Percentiles rank a stretch among this genome's conserved stretches.
Conservation (phyloP, 2,797 vertebrate genomes). For the Lagocephalus sceleratus region DNA sequence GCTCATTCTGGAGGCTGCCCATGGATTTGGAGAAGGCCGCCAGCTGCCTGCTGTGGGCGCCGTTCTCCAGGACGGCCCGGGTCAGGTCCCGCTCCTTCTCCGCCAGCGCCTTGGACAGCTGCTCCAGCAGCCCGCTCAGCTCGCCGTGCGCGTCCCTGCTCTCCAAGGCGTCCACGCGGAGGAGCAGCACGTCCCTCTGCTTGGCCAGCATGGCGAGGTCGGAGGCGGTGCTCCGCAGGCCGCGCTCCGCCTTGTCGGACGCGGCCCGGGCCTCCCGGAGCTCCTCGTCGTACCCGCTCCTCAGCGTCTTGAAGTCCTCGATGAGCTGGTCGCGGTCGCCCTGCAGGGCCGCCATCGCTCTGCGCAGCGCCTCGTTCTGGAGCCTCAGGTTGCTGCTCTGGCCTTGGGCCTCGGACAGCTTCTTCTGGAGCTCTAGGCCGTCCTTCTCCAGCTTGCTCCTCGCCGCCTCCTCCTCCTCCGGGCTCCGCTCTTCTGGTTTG, state of each 20-base stretch:
- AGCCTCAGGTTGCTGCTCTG: conserved; percentile 69
- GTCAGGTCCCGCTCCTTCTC: conserved; percentile 73
- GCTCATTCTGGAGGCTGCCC: conserved; percentile 86
- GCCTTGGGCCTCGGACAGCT: conserved; percentile 57
- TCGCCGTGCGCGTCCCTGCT: conserved; percentile 55
- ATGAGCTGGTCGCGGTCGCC: conserved; percentile 83
- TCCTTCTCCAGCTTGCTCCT: conserved; percentile 63
- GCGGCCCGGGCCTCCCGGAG: conserved; percentile 67
- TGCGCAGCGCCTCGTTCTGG: conserved; percentile 82
- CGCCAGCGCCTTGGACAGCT: conserved; percentile 67
- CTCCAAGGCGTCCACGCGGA: conserved; percentile 59
- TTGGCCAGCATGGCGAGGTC: conserved; percentile 60
- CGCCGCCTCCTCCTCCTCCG: conserved; percentile 52
- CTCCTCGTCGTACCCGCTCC: conserved; percentile 74
- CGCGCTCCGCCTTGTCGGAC: conserved; percentile 66
- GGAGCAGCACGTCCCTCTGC: conserved; percentile 68
- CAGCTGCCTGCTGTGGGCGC: conserved; percentile 72
- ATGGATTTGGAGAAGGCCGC: conserved; percentile 84
- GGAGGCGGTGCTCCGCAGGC: conserved; percentile 65
- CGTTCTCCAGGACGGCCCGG: conserved; percentile 69
- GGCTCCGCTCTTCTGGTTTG: too few relatives aligned
- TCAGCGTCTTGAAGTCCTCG: conserved; percentile 80
- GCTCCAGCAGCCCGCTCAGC: conserved; percentile 66
- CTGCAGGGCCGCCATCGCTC: conserved; percentile 84
- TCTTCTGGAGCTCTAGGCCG: conserved; percentile 65